Percentiles rank a stretch among this genome's conserved stretches.
Conservation (phyloP, 2,113 vertebrate genomes). For the Macrotis lagotis region DNA sequence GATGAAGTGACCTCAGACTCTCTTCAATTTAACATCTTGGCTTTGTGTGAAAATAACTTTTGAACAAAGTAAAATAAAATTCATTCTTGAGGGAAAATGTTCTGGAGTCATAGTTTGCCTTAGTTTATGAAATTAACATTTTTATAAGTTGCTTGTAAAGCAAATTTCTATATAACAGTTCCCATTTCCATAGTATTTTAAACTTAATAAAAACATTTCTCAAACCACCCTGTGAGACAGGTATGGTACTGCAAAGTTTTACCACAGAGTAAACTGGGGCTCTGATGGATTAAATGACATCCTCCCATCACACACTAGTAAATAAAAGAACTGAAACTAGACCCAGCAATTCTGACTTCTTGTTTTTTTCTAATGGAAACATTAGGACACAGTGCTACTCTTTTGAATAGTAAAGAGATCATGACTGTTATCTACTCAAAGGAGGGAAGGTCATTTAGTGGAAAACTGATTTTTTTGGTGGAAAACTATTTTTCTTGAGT, state of each 20-base stretch:
- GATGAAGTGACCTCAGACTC: neutral
- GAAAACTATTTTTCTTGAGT: neutral
- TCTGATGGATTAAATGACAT: neutral
- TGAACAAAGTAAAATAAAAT: neutral
- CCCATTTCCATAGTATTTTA: neutral
- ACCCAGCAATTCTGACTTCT: neutral
- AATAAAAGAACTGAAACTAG: neutral
- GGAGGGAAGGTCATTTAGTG: neutral
- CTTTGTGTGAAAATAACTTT: neutral
- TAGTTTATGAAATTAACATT: neutral
- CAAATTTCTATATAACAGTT: neutral
- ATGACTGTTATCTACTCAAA: neutral
- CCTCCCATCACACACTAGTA: neutral
- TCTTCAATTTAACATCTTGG: neutral
- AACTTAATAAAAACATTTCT: neutral
- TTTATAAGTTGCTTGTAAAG: neutral
- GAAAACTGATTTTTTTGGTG: neutral
- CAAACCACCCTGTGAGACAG: neutral
- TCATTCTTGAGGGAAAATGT: neutral
- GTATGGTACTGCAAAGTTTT: neutral
- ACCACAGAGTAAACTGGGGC: neutral
- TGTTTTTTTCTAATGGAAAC: neutral
- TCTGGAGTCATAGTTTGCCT: neutral
- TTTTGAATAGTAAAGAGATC: neutral
- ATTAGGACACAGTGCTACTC: neutral